These are phyloP conservation scores for Progne subis DNA, from an alignment of 2,113 vertebrate genomes.

Conservation along the genomic window DNA sequence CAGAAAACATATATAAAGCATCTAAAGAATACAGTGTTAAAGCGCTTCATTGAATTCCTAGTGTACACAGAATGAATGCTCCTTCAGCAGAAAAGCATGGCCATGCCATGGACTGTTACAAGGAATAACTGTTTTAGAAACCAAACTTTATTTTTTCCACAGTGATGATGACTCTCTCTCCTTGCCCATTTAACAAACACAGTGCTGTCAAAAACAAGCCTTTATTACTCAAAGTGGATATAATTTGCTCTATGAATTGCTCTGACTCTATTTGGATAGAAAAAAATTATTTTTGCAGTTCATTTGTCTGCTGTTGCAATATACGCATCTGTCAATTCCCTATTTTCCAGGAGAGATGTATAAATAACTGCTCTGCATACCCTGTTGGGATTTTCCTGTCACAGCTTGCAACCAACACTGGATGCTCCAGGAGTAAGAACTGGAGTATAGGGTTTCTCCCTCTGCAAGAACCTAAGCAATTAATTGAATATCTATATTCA, in stretches of 20 bases:
- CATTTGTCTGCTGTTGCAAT: neutral
- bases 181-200: neutral
- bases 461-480: neutral
- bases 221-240: neutral
- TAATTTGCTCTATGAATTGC: neutral
- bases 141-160: neutral
- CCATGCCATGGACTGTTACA: neutral
- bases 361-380: neutral
- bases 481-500: neutral
- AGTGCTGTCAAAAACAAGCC: neutral
- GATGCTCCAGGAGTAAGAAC: neutral
- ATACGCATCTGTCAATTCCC: neutral
- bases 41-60: neutral
- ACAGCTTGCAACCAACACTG: neutral
- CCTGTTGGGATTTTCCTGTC: neutral
- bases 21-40: neutral
- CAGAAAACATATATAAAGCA: neutral
- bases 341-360: neutral
- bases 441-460: neutral
- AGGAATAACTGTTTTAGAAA: neutral
- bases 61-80: neutral
- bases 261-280: neutral
- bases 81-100: neutral
- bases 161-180: neutral
- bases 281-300: neutral